Evolutionary conservation across 2,888 invertebrate genomes (phyloP).

Genomic region (Lasioglossum leucozonium): DNA sequence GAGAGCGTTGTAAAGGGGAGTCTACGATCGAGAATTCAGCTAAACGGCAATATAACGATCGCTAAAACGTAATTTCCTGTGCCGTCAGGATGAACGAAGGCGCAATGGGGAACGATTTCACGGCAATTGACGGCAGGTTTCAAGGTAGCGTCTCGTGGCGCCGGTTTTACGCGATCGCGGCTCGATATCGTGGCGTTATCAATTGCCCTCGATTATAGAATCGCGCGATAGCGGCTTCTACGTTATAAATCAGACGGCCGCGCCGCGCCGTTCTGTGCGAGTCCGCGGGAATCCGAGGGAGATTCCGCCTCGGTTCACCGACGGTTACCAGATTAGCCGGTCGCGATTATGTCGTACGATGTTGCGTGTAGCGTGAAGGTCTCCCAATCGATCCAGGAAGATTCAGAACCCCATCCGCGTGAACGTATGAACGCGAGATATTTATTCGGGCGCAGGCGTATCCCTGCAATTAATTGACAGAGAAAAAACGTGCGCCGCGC

Average conservation of each 20-base stretch:
- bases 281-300: slow-evolving; percentile 58
- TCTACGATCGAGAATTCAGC: neutral
- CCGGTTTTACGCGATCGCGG: slow-evolving; percentile 71
- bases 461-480: slow-evolving; percentile 61
- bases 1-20: neutral
- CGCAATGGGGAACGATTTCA: slow-evolving; percentile 51
- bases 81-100: slow-evolving; percentile 27
- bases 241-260: slow-evolving; percentile 66
- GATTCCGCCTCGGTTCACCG: slow-evolving; percentile 56
- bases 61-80: slow-evolving; percentile 53
- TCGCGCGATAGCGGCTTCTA: slow-evolving; percentile 70
- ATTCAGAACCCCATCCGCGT: slow-evolving; percentile 16
- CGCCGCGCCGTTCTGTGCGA: slow-evolving; percentile 52
- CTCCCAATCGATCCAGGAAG: slow-evolving; percentile 9
- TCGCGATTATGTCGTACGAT: slow-evolving; percentile 65
- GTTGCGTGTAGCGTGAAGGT: slow-evolving; percentile 24
- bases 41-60: slow-evolving; percentile 14
- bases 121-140: slow-evolving; percentile 58
- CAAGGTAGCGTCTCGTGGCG: slow-evolving; percentile 54
- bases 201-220: slow-evolving; percentile 77
- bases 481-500: slow-evolving; percentile 10
- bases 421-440: slow-evolving; percentile 53
- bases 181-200: slow-evolving; percentile 73
- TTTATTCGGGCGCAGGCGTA: slow-evolving; percentile 46
- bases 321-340: slow-evolving; percentile 65